These are phyloP conservation scores for Amia ocellicauda DNA, from an alignment of 2,113 vertebrate genomes.

Conservation along the genomic window DNA sequence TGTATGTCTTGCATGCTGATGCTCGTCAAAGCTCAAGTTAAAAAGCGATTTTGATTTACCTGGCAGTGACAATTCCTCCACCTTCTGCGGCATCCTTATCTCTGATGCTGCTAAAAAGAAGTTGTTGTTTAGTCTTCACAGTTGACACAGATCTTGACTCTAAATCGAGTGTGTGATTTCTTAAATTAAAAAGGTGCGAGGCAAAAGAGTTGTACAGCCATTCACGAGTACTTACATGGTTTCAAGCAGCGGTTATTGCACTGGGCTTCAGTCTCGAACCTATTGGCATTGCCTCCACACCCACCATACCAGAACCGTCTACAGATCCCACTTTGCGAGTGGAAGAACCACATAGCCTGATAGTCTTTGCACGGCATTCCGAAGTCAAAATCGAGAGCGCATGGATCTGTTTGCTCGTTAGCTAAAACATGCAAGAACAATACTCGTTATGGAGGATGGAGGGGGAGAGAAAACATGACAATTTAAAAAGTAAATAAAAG, in stretches of 20 bases:
- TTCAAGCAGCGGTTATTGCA: slow-evolving; percentile 69
- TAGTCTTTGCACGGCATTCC: slow-evolving; percentile 77
- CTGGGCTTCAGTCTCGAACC: slow-evolving; percentile 74
- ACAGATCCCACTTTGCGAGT: slow-evolving; percentile 77
- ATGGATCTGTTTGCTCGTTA: slow-evolving; percentile 67
- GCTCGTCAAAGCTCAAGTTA: no score
- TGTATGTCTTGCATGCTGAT: no score
- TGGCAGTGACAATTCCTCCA: slow-evolving; percentile 37
- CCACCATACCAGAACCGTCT: slow-evolving; percentile 79
- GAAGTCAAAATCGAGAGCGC: slow-evolving; percentile 76
- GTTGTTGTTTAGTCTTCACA: slow-evolving; percentile 22
- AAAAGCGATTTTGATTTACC: no score
- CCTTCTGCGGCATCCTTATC: slow-evolving; percentile 41
- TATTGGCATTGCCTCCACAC: slow-evolving; percentile 79
- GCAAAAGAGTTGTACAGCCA: slow-evolving; percentile 22
- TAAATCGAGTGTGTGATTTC: slow-evolving; percentile 27
- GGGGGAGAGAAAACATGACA: slow-evolving; percentile 39
- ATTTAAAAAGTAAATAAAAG: slow-evolving; percentile 21
- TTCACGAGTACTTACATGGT: slow-evolving; percentile 65
- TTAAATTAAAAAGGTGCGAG: slow-evolving; percentile 26
- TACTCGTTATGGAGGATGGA: slow-evolving; percentile 28
- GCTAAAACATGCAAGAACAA: slow-evolving; percentile 58
- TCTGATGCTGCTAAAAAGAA: slow-evolving; percentile 49
- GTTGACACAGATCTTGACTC: slow-evolving; percentile 22
- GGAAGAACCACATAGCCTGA: slow-evolving; percentile 83